These are phyloP conservation scores for Aleiodes alternator DNA, from an alignment of 2,888 invertebrate genomes.

Conservation along the genomic window DNA sequence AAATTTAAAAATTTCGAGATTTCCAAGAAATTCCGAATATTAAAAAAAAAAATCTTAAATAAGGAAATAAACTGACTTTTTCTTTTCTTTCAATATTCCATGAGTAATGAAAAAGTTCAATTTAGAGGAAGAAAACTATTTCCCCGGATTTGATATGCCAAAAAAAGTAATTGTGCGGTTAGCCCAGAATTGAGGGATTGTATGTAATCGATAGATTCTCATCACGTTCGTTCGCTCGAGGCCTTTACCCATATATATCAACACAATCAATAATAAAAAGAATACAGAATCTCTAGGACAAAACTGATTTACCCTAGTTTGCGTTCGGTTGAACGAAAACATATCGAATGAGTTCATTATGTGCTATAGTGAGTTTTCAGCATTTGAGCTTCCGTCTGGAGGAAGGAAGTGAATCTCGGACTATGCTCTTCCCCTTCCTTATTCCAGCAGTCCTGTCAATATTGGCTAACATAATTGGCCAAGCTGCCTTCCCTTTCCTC, in stretches of 20 bases:
- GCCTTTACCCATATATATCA: conserved; percentile 3
- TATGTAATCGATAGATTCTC: conserved; percentile 13
- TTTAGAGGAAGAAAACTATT: too few relatives aligned
- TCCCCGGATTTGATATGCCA: too few relatives aligned
- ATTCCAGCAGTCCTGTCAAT: conserved; percentile 36
- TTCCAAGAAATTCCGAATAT: too few relatives aligned
- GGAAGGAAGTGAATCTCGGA: conserved; percentile 24
- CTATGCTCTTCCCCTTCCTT: conserved; percentile 2
- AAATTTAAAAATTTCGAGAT: too few relatives aligned
- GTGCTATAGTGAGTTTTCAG: conserved; percentile 19
- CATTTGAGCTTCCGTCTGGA: conserved; percentile 28
- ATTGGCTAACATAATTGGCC: conserved; percentile 42
- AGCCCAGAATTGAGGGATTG: not conserved
- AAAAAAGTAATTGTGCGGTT: not conserved
- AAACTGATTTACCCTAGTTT: not conserved
- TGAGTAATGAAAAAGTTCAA: too few relatives aligned
- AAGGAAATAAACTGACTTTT: too few relatives aligned
- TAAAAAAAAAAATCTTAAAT: too few relatives aligned
- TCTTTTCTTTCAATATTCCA: too few relatives aligned
- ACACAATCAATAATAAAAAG: not conserved
- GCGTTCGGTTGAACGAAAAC: conserved; percentile 11
- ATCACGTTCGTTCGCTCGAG: conserved; percentile 30
- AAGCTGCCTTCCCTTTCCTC: not conserved
- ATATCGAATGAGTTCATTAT: conserved; percentile 49
- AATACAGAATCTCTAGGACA: conserved; percentile 3